Conservation (phyloP, 2,888 invertebrate species). For the Oscheius sp. region DNA sequence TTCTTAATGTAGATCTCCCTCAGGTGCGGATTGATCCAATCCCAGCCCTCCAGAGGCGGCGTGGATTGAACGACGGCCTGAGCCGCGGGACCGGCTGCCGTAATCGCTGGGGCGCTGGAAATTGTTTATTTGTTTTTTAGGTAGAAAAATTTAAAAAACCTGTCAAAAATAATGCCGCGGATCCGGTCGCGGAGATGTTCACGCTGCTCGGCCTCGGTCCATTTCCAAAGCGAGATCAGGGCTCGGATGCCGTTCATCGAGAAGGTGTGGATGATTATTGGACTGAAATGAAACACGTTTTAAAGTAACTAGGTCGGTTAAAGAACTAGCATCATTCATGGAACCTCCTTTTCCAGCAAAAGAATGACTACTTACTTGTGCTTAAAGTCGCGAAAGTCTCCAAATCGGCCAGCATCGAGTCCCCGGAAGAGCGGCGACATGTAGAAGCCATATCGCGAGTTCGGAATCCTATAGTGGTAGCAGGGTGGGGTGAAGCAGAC, state of each 20-base stretch:
- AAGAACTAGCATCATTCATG: no score
- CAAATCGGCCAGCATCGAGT: conserved; percentile 45
- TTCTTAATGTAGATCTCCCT: conserved; percentile 19
- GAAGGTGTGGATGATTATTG: conserved; percentile 52
- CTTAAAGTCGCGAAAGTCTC: conserved; percentile 48
- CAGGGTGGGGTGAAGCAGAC: conserved; percentile 48
- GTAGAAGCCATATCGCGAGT: conserved; percentile 54
- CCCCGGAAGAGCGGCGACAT: conserved; percentile 54
- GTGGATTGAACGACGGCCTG: conserved; percentile 54
- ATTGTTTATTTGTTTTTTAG: background rate
- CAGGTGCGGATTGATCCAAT: conserved; percentile 30
- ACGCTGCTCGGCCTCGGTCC: conserved; percentile 54
- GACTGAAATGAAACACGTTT: conserved; percentile 38
- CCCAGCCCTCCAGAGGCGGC: conserved; percentile 46
- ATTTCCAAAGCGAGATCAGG: conserved; percentile 55
- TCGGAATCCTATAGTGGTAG: conserved; percentile 55
- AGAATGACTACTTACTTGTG: conserved; percentile 36
- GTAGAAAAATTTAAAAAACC: conserved; percentile 28
- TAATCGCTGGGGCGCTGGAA: conserved; percentile 50
- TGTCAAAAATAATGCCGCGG: conserved; percentile 55
- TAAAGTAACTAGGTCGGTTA: no score
- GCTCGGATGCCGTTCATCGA: conserved; percentile 57
- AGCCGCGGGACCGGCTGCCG: conserved; percentile 50
- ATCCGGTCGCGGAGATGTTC: conserved; percentile 49
- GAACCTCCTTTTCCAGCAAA: no score